Evolutionary conservation across 2,113 vertebrate genomes (phyloP), one percentile per base, ranked within the genome.

Genomic region (Notarius quadriscutis): DNA sequence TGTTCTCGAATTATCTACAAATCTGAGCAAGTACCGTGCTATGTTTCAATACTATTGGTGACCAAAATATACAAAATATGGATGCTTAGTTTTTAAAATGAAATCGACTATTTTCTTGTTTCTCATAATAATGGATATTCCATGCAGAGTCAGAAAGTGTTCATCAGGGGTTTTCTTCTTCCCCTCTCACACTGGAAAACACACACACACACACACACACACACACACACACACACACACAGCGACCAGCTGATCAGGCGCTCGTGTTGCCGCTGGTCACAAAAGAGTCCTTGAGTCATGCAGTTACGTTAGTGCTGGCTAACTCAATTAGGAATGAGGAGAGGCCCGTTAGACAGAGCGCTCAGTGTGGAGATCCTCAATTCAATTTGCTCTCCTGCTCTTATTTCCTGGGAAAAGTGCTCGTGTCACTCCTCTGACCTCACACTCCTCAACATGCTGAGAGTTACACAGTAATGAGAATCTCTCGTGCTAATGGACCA

Each of bases 281-380:
- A 90, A 88, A 91, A 90, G 86, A 81, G 75, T 83, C 79, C 86
- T 88, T 93, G 90, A 93, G 89, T 93, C 87, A 83, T 69, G 74
- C 12, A 55, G 86, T 94, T 92, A 93, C 88, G 88, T 93, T 92
- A 90, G 89, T 89, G 84, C 90, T 81, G 85, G 91, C 91, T 94
- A 91, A 95, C 82, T 93, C 81, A 92, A 93, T 94, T 93, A 91
- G 85, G 86, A 57, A 84, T 84, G 83, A 75, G 84, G 77, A 86
- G 84, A 87, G 88, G 75, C 84, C 77, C 0, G 65, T 74, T 48
- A 89, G 79, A 94, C 89, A 93, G 89, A 92, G 88, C 11, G 14
- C 80, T 86, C 89, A 92, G 87, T 93, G 92, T 93, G 81, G 87
- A 83, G 88, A 88, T 89, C 58, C 84, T 82, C 80, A 90, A 92